These are phyloP conservation scores for Pachliopta kotzebuea DNA, from an alignment of 2,888 invertebrate species.

Conservation along the genomic window DNA sequence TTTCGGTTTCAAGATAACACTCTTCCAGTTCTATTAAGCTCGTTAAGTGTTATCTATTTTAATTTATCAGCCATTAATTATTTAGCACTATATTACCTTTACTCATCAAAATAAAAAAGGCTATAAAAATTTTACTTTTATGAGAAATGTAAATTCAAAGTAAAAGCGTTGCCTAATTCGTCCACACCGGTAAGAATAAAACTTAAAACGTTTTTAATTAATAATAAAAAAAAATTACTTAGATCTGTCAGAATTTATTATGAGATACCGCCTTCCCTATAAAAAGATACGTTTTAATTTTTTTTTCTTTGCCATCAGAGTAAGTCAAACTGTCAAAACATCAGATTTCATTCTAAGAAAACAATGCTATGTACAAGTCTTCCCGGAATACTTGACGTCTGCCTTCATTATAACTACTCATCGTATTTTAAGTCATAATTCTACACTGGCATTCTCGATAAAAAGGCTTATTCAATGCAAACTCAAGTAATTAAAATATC, in stretches of 20 bases:
- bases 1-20: slow-evolving; percentile 12
- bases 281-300: slow-evolving; percentile 22
- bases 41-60: not conserved
- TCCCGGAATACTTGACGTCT: slow-evolving; percentile 42
- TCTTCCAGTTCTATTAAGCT: slow-evolving; percentile 1
- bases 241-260: not conserved
- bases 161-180: not conserved
- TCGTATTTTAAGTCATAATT: slow-evolving; percentile 40
- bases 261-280: not conserved
- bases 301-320: slow-evolving; percentile 33
- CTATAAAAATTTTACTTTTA: not conserved
- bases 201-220: not conserved
- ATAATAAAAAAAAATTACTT: not conserved
- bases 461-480: not conserved
- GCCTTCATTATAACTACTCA: slow-evolving; percentile 46
- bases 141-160: not conserved
- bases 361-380: slow-evolving; percentile 40
- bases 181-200: not conserved
- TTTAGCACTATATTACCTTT: too few relatives aligned
- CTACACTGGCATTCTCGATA: slow-evolving; percentile 29
- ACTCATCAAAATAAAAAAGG: too few relatives aligned
- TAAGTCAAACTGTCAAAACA: slow-evolving; percentile 46
- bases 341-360: slow-evolving; percentile 48
- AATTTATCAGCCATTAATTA: not conserved
- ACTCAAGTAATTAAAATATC: not conserved